phyloP scores from a whole-genome alignment of 1,140 invertebrate species.

The Halesus radiatus region DNA sequence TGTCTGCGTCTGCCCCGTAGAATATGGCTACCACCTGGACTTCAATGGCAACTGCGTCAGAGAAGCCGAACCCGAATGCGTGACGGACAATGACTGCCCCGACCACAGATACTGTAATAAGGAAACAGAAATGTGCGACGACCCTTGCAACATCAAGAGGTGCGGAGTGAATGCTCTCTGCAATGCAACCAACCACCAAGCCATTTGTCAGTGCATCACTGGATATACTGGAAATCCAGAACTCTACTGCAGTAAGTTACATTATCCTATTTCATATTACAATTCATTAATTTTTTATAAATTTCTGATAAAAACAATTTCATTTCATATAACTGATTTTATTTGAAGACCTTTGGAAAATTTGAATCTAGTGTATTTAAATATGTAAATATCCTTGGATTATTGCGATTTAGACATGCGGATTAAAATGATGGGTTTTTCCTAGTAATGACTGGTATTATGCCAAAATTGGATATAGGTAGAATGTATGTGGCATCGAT shows the following conservation, averaged over 20 bases:
- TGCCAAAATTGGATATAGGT: no score
- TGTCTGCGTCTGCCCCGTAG: constrained; percentile 82
- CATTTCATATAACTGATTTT: no score
- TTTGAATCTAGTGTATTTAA: no score
- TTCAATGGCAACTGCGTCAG: constrained; percentile 75
- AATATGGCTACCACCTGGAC: constrained; percentile 79
- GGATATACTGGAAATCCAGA: constrained; percentile 80
- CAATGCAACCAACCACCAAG: constrained; percentile 82
- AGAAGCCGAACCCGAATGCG: constrained; percentile 75
- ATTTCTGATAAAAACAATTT: no score
- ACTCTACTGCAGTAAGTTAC: constrained; percentile 75
- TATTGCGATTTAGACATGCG: no score
- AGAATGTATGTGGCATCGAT: no score
- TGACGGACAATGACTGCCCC: constrained; percentile 81
- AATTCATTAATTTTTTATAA: no score
- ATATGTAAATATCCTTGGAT: no score
- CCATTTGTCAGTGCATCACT: constrained; percentile 81
- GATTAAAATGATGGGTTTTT: no score
- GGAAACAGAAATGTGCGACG: constrained; percentile 78
- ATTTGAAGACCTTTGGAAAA: no score
- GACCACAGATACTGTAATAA: constrained; percentile 82
- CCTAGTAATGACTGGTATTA: no score
- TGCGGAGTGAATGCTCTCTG: constrained; percentile 87
- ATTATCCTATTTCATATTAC: no score
- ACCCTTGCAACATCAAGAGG: constrained; percentile 79